Conservation (phyloP, 2,888 invertebrate genomes). For the Drosophila suboccidentalis region DNA sequence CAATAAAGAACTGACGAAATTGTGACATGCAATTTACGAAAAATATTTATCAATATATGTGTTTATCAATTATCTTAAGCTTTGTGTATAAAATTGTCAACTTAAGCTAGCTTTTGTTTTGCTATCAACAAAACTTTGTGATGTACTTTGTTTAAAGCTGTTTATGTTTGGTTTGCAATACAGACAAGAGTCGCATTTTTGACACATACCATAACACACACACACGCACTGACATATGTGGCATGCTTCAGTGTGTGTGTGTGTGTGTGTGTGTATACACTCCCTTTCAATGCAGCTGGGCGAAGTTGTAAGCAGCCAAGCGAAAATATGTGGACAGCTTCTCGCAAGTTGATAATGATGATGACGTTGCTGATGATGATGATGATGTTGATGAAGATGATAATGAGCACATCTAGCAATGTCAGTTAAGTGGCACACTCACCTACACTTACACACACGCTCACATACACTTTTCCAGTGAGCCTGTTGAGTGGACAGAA, state of each 20-base stretch:
- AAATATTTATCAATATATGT: slow-evolving; percentile 19
- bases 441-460: slow-evolving; percentile 10
- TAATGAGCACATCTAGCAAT: slow-evolving; percentile 33
- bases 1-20: background rate
- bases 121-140: slow-evolving; percentile 25
- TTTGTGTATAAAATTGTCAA: slow-evolving; percentile 11
- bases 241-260: slow-evolving; percentile 15
- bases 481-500: slow-evolving; percentile 35
- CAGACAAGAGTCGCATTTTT: slow-evolving; percentile 46
- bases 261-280: slow-evolving; percentile 28
- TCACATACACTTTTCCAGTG: background rate
- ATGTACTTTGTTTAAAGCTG: slow-evolving; percentile 62
- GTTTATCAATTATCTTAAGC: background rate
- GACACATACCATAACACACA: slow-evolving; percentile 40
- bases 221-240: slow-evolving; percentile 19
- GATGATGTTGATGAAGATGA: slow-evolving; percentile 15
- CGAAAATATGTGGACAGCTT: slow-evolving; percentile 50
- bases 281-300: slow-evolving; percentile 23
- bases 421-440: slow-evolving; percentile 44
- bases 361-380: slow-evolving; percentile 23
- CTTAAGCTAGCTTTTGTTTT: slow-evolving; percentile 20
- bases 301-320: slow-evolving; percentile 42
- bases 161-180: slow-evolving; percentile 67
- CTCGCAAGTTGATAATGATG: slow-evolving; percentile 30
- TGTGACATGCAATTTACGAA: slow-evolving; percentile 4